A percentile compares a stretch with the other conserved stretches of the same genome.
These are phyloP conservation scores for Melangyna quadrimaculata DNA, from an alignment of 2,888 invertebrate species.

Conservation along the genomic window DNA sequence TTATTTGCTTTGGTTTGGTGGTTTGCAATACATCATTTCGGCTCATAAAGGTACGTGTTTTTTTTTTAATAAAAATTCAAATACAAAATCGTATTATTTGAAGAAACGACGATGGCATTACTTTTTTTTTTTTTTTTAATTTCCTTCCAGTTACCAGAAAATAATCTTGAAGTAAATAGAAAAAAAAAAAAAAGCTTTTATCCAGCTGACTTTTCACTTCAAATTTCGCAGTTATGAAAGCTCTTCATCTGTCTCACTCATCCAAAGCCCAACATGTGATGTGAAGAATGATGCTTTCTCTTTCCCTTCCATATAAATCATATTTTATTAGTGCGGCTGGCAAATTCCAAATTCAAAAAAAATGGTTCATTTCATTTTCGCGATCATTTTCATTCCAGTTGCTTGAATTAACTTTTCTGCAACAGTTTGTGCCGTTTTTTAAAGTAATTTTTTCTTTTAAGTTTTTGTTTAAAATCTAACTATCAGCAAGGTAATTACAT, in stretches of 20 bases:
- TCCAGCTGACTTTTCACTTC: slow-evolving; percentile 44
- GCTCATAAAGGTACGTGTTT: no score
- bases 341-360: background rate
- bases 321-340: background rate
- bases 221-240: background rate
- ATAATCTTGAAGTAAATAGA: slow-evolving; percentile 27
- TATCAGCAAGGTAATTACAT: slow-evolving; percentile 54
- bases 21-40: no score
- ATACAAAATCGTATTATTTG: no score
- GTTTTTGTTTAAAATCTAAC: slow-evolving; percentile 31
- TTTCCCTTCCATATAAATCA: background rate
- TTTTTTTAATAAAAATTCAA: no score
- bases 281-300: background rate
- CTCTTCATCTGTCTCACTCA: background rate
- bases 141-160: background rate
- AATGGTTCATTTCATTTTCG: slow-evolving; percentile 9
- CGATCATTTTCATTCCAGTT: slow-evolving; percentile 48
- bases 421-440: slow-evolving; percentile 11
- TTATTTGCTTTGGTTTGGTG: no score
- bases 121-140: background rate
- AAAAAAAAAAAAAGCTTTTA: slow-evolving; percentile 47
- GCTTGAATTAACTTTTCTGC: background rate
- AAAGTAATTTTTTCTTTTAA: slow-evolving; percentile 9
- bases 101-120: background rate
- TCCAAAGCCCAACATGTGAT: no score